Base-by-base conservation (phyloP, 2,113 vertebrate genomes). In the Sturnira hondurensis region DNA sequence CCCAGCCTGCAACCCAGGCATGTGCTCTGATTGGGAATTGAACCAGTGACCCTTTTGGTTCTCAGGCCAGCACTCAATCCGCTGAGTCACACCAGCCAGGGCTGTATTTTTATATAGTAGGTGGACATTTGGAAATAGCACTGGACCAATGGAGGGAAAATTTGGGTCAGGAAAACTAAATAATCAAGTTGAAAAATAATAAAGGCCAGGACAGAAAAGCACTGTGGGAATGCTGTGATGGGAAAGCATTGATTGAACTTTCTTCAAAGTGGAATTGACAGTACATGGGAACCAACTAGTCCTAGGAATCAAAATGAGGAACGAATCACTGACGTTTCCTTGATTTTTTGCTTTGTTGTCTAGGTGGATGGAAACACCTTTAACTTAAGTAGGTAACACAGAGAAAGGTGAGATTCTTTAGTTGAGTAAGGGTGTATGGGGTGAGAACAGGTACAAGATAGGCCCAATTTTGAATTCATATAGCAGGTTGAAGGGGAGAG, bases 51-150 rank as follows among this genome's bases (percentile, higher is more conserved):
- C 56, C 56, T 58, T 58, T 58, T 58, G 56, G 56, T 58, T 58
- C 24, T 26, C 24, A 58, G 9, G 56, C 24, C 0, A 10, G 24
- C 56, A 58, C 56, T 58, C 56, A 26, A 58, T 58, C 56, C 24
- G 4, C 24, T 58, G 56, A 11, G 56, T 24, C 24, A 58, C 56
- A 26, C 24, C 24, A 58, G 56, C 56, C 56, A 58, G 31, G 63
- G 3, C 67, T 28, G 33, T 78, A 89, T 80, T 92, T 96, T 94
- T 67, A 86, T 20, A 8, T 71, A 74, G 41, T 92, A 33, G 31
- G 41, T 61, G 31, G 20, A 38, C 20, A 70, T 81, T 96, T 84
- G 90, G 43, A 87, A 93, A 87, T 54, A 74, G 71, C 33, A 16
- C 15, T 86, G 54, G n/a, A 38, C n/a, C 4, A 15, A 26, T 65